Base-by-base conservation (phyloP, 2,797 vertebrate species). In the Caiman crocodilus region DNA sequence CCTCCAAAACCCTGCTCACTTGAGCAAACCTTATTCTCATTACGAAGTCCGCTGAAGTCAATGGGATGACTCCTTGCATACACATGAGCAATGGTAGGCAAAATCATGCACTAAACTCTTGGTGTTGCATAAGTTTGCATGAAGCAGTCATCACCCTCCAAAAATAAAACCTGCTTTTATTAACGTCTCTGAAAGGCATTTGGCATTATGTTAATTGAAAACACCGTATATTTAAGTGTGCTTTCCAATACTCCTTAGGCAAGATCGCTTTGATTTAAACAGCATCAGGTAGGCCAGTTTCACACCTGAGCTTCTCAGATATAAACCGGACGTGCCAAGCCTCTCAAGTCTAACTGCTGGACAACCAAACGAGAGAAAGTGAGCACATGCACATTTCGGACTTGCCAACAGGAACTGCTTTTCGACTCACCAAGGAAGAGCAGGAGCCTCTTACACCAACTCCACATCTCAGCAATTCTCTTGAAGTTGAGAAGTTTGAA, bases 211-310 rank as follows among this genome's bases (percentile, higher is more conserved):
- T 78, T 89, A 86, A 89, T 87, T 76, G 74, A 78, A 88, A 94
- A 73, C 89, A 87, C 85, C 0, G 0, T 18, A 92, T 74, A 32
- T 84, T 95, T 25, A 94, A 87, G 94, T 75, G 83, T 88, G 90
- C 88, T 82, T 89, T 87, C 92, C 94, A 94, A 94, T 93, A 89
- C 25, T 74, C 94, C 90, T 89, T 92, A 67, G 87, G 88, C 86
- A 79, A 78, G 87, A 90, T 4, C 9, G 78, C 32, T 82, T 58
- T 59, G 76, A 87, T 95, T 93, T 93, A 94, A 95, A 95, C 91
- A 85, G 85, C 94, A 84, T 94, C 93, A 95, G 96, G 81, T 9
- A 91, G 88, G 88, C 88, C 74, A 84, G 85, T 63, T 96, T 90
- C 92, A 71, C 89, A 84, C 78, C 94, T 1, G 0, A 79, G 69